Base-by-base conservation (phyloP, 2,797 vertebrate species). In the Manis crassicaudata region DNA sequence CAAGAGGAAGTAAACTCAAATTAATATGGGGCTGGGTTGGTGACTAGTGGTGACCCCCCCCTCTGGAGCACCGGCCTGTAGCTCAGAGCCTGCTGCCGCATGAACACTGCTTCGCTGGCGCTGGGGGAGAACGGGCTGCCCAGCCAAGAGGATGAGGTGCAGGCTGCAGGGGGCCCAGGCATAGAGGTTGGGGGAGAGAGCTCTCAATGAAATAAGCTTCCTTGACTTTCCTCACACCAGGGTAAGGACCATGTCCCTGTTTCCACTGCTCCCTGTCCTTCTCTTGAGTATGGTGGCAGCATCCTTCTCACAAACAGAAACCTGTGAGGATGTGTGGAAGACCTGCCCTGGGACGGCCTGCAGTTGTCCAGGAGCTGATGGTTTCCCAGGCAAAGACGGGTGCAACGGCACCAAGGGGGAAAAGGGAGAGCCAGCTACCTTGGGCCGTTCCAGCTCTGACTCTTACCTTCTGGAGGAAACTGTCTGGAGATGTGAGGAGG, bases 391-490 rank as follows among this genome's bases (percentile, higher is more conserved):
- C 56, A 98, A 92, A 97, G 97, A 97, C 60, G 97, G 98, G 58
- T 96, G 20, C 83, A 96, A 91, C 35, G 97, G 98, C 40, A 67
- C 95, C 90, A 98, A 98, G 32, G 97, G 96, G 95, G 96, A 97
- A 50, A 97, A 98, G 46, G 97, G 97, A 84, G 93, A 98, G 13
- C 86, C 20, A 97, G 97, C 96, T 97, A 97, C n/a, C 29, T 35
- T n/a, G 10, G 14, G 60, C 16, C 62, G 0, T 63, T 58, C 92
- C 63, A 6, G 84, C 21, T 52, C 76, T 81, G 14, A 80, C 83
- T 72, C 21, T 58, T 58, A 32, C 29, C n/a, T 90, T n/a, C 67
- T 52, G 73, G 37, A 58, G 27, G 27, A 85, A 88, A 93, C 17
- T 16, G 35, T 7, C 29, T 52, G 25, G 32, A 46, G 35, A 7